Evolutionary conservation across 2,888 invertebrate species (phyloP).

Genomic region (Dione vanillae): DNA sequence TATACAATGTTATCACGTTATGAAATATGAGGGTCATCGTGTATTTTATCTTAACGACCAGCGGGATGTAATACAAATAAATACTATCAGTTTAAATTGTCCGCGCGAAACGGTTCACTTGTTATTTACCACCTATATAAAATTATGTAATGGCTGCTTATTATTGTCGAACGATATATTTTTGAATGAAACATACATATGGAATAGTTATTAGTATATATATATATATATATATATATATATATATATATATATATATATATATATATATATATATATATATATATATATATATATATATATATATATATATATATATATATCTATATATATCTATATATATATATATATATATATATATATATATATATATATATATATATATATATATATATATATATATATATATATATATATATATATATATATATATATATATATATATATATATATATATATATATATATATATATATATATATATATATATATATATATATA

Average conservation of each 20-base stretch:
- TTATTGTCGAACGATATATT: conserved; percentile 1
- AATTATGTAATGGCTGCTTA: background rate
- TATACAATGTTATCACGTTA: conserved; percentile 38
- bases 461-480: background rate
- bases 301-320: too few species aligned
- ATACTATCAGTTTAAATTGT: conserved; percentile 32
- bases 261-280: too few species aligned
- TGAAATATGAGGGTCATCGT: conserved; percentile 39
- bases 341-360: too few species aligned
- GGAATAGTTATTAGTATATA: background rate
- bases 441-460: background rate
- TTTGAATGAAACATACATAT: too few species aligned
- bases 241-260: too few species aligned
- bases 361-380: too few species aligned
- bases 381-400: too few species aligned
- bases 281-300: too few species aligned
- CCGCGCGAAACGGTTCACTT: conserved; percentile 8
- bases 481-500: background rate
- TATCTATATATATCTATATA: too few species aligned
- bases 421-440: too few species aligned
- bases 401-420: too few species aligned
- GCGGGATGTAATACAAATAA: conserved; percentile 27
- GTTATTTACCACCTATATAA: conserved; percentile 11
- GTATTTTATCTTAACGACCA: conserved; percentile 35
- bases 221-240: too few species aligned